Conservation (phyloP, 2,113 vertebrate species). For the Canis aureus region DNA sequence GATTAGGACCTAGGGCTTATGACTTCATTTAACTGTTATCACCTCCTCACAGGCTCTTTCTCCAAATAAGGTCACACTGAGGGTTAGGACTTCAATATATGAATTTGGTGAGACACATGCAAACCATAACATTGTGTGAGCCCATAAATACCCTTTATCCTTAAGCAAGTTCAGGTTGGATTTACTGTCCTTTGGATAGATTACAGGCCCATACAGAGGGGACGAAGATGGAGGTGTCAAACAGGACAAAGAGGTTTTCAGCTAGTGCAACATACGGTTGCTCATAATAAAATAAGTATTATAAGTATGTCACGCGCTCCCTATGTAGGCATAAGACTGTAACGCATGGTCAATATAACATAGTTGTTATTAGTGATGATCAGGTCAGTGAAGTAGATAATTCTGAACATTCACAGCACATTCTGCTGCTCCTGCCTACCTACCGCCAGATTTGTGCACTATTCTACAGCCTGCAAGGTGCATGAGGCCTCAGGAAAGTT, state of each 20-base stretch:
- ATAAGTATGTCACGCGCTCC: background rate
- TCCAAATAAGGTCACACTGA: background rate
- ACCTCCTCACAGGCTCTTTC: background rate
- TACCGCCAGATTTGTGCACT: background rate
- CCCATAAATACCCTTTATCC: background rate
- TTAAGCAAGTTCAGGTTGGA: background rate
- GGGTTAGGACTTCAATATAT: background rate
- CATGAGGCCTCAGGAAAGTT: background rate
- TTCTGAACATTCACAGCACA: background rate
- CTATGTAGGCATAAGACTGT: background rate
- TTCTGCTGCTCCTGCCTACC: background rate
- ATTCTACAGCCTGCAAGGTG: background rate
- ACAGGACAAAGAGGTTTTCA: background rate
- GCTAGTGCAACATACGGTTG: background rate
- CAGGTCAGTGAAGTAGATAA: background rate
- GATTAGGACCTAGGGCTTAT: background rate
- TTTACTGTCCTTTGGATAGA: background rate
- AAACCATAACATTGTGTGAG: background rate
- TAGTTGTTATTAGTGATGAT: background rate
- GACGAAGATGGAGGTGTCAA: background rate
- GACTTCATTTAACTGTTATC: background rate
- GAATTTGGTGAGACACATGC: background rate
- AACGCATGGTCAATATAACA: background rate
- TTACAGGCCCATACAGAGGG: background rate
- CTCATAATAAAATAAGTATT: background rate